Percentiles rank a stretch among this genome's conserved stretches.
These are phyloP conservation scores for Orthosia cruda DNA, from an alignment of 2,888 invertebrate genomes.

Conservation along the genomic window DNA sequence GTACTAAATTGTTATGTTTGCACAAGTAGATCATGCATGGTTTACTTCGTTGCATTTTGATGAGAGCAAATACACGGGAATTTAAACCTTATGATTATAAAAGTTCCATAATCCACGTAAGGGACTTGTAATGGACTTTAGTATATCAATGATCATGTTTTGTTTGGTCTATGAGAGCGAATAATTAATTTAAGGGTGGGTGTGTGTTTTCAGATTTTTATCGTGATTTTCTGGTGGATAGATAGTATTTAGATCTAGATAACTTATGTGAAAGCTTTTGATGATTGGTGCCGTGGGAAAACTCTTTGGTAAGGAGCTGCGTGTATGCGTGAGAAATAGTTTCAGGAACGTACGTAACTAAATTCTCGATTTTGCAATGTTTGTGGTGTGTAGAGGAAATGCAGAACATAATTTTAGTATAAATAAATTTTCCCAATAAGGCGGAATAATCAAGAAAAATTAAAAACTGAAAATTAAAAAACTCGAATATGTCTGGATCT, in stretches of 20 bases:
- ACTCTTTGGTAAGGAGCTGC: background rate
- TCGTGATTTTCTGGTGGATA: conserved; percentile 47
- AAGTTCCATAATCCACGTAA: background rate
- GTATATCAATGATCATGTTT: conserved; percentile 11
- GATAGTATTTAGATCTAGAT: conserved; percentile 29
- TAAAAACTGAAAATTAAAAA: no score
- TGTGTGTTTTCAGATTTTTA: conserved; percentile 54
- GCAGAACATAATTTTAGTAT: no score
- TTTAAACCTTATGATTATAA: background rate
- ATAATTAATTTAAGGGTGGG: conserved; percentile 52
- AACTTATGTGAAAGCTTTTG: conserved; percentile 31
- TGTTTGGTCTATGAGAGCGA: conserved; percentile 51
- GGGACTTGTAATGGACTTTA: background rate
- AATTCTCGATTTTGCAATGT: no score
- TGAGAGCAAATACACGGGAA: background rate
- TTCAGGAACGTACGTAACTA: no score
- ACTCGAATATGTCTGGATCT: no score
- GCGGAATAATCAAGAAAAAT: no score
- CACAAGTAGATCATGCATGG: conserved; percentile 31
- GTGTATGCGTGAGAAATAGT: no score
- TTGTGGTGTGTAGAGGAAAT: no score
- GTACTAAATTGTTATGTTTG: conserved; percentile 35
- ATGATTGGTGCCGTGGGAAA: conserved; percentile 46
- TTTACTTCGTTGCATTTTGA: conserved; percentile 11
- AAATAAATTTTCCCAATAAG: no score